Percentiles rank a stretch among this genome's conserved stretches.
phyloP scores from a whole-genome alignment of 2,888 invertebrate species.

The Odontothrips loti region DNA sequence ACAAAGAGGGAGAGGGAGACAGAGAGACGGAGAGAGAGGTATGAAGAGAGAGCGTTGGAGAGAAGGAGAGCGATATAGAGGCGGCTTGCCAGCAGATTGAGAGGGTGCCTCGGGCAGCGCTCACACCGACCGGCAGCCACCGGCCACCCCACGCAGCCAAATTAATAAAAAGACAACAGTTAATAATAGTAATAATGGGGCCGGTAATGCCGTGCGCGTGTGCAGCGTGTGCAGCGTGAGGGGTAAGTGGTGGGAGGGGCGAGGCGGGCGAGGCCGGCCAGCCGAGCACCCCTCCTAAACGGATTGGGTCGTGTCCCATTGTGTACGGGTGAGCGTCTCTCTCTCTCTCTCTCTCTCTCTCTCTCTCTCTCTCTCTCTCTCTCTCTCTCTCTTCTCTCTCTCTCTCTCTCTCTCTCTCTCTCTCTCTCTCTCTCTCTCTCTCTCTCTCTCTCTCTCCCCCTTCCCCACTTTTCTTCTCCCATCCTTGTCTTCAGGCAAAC shows the following conservation, averaged over 20 bases:
- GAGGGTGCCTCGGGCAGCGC: not conserved
- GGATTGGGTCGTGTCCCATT: not conserved
- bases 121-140: not conserved
- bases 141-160: not conserved
- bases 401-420: too few relatives aligned
- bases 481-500: too few relatives aligned
- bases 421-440: too few relatives aligned
- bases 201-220: slow-evolving; percentile 8
- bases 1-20: too few relatives aligned
- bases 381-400: not conserved
- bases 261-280: not conserved
- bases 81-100: not conserved
- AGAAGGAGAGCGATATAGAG: too few relatives aligned
- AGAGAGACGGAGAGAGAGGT: too few relatives aligned
- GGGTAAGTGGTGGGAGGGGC: not conserved
- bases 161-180: slow-evolving; percentile 25
- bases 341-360: too few relatives aligned
- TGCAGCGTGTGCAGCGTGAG: not conserved
- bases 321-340: not conserved
- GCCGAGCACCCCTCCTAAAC: not conserved
- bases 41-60: too few relatives aligned
- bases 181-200: slow-evolving; percentile 23
- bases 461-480: too few relatives aligned
- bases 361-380: too few relatives aligned
- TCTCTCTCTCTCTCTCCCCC: too few relatives aligned